Conservation (phyloP, 64 coral and sea anemone genomes). For the Montipora cactus region DNA sequence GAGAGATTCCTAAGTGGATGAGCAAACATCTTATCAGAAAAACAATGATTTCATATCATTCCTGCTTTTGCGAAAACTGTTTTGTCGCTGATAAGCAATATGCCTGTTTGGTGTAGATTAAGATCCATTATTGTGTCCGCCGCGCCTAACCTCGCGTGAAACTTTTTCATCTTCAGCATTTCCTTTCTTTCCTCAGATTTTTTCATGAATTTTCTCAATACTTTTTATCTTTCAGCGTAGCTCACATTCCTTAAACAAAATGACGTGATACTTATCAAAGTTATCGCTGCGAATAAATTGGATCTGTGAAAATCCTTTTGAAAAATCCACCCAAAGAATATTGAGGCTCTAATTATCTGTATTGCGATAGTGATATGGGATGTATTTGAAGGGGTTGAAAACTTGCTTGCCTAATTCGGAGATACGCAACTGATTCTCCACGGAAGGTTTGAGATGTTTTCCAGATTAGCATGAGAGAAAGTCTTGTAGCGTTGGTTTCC, state of each 20-base stretch:
- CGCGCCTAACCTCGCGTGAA: not conserved
- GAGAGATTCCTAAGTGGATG: slow-evolving; percentile 21
- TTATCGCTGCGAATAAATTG: not conserved
- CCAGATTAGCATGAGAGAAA: not conserved
- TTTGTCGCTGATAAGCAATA: not conserved
- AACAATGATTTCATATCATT: slow-evolving; percentile 20
- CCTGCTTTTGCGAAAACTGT: not conserved
- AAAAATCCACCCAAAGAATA: not conserved
- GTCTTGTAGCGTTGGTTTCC: not conserved
- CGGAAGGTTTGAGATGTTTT: not conserved
- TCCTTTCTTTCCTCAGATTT: not conserved
- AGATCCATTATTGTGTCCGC: not conserved
- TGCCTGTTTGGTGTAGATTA: not conserved
- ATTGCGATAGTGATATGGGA: not conserved
- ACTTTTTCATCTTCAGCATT: not conserved
- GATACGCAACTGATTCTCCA: not conserved
- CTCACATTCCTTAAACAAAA: slow-evolving; percentile 12
- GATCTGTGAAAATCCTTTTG: slow-evolving; percentile 1
- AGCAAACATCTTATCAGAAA: slow-evolving; percentile 28
- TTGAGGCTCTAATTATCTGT: not conserved
- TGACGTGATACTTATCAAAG: not conserved
- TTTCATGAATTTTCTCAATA: not conserved
- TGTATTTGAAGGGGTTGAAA: slow-evolving; percentile 16
- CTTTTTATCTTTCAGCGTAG: not conserved
- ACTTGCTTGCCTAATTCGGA: not conserved